Conservation (phyloP, 2,888 invertebrate species). For the Zygothrica quintamaculata region DNA sequence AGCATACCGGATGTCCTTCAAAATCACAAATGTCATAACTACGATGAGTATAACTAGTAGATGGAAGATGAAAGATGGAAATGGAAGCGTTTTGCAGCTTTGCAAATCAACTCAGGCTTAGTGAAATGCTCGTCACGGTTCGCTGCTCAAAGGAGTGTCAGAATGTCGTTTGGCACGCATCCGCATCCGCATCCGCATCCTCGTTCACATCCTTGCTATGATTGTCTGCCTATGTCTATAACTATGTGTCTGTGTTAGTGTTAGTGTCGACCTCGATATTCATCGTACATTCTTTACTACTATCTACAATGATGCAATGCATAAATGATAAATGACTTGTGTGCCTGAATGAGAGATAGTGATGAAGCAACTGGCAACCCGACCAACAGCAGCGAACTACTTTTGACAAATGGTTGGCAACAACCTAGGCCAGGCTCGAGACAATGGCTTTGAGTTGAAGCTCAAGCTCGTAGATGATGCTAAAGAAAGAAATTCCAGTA, state of each 20-base stretch:
- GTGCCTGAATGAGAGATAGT: conserved; percentile 71
- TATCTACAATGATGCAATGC: conserved; percentile 63
- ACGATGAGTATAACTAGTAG: conserved; percentile 55
- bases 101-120: conserved; percentile 75
- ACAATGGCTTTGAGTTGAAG: conserved; percentile 40
- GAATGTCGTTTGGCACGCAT: conserved; percentile 61
- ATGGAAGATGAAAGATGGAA: conserved; percentile 23
- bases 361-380: conserved; percentile 67
- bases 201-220: conserved; percentile 17
- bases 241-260: conserved; percentile 8
- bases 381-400: conserved; percentile 56
- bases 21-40: conserved; percentile 68
- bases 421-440: conserved; percentile 30
- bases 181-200: conserved; percentile 58
- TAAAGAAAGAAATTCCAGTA: conserved; percentile 12
- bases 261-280: conserved; percentile 39
- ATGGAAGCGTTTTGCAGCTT: conserved; percentile 42
- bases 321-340: conserved; percentile 79
- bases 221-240: conserved; percentile 13
- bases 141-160: conserved; percentile 71
- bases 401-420: conserved; percentile 70
- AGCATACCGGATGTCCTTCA: conserved; percentile 57
- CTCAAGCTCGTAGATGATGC: not conserved
- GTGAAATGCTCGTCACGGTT: conserved; percentile 52
- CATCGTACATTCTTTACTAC: conserved; percentile 16